Evolutionary conservation across 2,888 invertebrate genomes (phyloP).

Genomic region (Nebria salina): DNA sequence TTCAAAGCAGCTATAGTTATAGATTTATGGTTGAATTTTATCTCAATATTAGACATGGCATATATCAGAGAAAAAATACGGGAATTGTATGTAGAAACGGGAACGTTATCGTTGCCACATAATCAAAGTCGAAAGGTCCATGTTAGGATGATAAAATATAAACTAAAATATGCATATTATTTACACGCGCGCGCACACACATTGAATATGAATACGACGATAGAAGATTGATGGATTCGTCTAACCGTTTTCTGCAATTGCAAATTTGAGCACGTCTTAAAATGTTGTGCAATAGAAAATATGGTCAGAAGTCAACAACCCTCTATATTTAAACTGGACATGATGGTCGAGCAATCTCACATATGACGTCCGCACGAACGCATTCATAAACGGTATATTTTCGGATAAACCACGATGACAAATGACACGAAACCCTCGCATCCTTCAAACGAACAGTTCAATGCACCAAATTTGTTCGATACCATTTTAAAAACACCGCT

Average conservation of each 20-base stretch:
- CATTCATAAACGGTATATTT: constrained; percentile 19
- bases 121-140: background rate
- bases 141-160: background rate
- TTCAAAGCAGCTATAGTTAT: background rate
- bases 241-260: too few species aligned
- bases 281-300: background rate
- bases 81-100: background rate
- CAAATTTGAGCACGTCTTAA: too few species aligned
- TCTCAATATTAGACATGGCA: background rate
- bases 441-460: background rate
- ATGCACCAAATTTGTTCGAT: background rate
- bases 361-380: constrained; percentile 4
- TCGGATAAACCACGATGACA: constrained; percentile 22
- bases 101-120: background rate
- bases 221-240: background rate
- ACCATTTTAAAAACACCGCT: background rate
- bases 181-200: background rate
- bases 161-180: background rate
- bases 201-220: background rate
- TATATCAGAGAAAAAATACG: background rate
- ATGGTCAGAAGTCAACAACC: background rate
- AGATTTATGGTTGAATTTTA: background rate
- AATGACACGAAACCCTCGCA: background rate
- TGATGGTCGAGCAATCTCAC: background rate
- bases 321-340: background rate